A percentile compares a stretch with the other conserved stretches of the same genome.
phyloP scores from a whole-genome alignment of 2,113 vertebrate species.

The Odontophorus gujanensis region DNA sequence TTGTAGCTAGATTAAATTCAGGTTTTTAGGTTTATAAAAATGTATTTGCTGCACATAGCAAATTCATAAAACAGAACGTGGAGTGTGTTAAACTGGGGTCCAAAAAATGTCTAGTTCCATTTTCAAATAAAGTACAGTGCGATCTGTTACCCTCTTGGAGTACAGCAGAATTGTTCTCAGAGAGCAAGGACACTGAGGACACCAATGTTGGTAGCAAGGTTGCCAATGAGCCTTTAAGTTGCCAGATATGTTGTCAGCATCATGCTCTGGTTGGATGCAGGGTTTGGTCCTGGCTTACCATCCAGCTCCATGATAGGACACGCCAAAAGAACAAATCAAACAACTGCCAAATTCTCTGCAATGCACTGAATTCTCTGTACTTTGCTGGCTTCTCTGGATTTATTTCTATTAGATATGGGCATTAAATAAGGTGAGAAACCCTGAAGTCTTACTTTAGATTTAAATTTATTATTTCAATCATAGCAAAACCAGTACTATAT shows the following conservation, averaged over 20 bases:
- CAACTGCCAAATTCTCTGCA: background rate
- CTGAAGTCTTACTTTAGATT: background rate
- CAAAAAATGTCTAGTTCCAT: background rate
- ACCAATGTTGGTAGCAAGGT: background rate
- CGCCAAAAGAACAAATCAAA: background rate
- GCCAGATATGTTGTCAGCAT: background rate
- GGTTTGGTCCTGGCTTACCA: background rate
- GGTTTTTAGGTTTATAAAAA: background rate
- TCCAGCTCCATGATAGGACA: background rate
- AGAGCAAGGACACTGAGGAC: background rate
- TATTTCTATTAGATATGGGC: background rate
- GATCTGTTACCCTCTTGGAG: background rate
- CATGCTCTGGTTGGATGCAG: background rate
- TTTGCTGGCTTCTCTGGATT: background rate
- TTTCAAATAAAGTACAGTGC: background rate
- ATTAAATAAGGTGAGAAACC: background rate
- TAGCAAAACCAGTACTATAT: background rate
- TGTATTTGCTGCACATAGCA: background rate
- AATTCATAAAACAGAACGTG: background rate
- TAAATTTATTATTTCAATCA: background rate
- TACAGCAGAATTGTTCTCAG: background rate
- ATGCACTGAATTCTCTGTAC: background rate
- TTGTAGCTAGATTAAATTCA: background rate
- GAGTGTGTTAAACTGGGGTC: fast-evolving
- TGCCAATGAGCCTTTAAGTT: background rate